A percentile compares a stretch with the other conserved stretches of the same genome.
Conservation (phyloP, 2,888 invertebrate species). For the Erebia ligea region DNA sequence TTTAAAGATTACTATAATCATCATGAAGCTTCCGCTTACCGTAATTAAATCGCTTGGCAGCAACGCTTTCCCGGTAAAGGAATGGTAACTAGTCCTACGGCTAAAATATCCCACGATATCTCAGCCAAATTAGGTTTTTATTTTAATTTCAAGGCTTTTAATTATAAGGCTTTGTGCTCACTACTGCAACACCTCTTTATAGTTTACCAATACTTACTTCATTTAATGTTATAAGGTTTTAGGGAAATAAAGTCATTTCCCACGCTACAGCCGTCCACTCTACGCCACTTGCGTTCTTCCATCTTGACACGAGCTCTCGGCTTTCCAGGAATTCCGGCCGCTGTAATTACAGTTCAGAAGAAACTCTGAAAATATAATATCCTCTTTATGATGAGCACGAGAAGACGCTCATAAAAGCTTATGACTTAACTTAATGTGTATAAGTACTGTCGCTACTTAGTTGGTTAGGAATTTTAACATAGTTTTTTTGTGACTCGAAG, state of each 20-base stretch:
- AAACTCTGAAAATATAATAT: conserved; percentile 23
- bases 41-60: too few species aligned
- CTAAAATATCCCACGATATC: too few species aligned
- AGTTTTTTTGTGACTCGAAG: not conserved
- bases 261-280: not conserved
- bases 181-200: too few species aligned
- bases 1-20: too few species aligned
- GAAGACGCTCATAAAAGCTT: conserved; percentile 6
- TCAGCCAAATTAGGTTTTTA: too few species aligned
- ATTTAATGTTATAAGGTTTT: too few species aligned
- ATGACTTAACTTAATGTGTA: conserved; percentile 11
- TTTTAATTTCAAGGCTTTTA: too few species aligned
- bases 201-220: too few species aligned
- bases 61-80: too few species aligned
- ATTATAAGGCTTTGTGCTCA: too few species aligned
- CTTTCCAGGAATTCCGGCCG: conserved; percentile 24
- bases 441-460: not conserved
- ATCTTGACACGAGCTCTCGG: conserved; percentile 15
- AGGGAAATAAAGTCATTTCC: not conserved
- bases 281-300: conserved; percentile 5
- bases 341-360: conserved; percentile 25
- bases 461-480: not conserved
- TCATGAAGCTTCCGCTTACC: too few species aligned
- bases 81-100: too few species aligned
- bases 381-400: conserved; percentile 16